phyloP scores from a whole-genome alignment of 35 echinoderm and acorn worm genomes.

The Nesometra sesokonis region DNA sequence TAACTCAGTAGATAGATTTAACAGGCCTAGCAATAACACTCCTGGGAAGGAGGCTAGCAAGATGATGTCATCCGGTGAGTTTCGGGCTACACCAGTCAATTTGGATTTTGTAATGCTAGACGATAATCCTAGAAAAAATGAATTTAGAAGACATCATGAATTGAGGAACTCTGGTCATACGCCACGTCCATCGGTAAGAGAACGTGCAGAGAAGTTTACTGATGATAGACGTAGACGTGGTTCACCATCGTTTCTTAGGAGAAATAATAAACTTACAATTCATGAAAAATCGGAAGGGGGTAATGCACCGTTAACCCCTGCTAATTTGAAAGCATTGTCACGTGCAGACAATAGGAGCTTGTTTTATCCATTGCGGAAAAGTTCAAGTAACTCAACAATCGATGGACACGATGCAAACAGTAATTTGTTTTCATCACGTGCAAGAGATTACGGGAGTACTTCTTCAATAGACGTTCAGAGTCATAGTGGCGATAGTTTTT shows the following conservation, averaged over 20 bases:
- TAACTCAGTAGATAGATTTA: neutral
- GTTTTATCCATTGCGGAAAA: conserved; percentile 39
- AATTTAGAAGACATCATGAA: conserved; percentile 24
- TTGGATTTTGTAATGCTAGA: conserved; percentile 52
- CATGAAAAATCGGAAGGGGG: conserved; percentile 51
- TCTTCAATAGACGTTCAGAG: conserved; percentile 91
- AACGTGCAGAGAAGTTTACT: conserved; percentile 9
- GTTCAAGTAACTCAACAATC: conserved; percentile 87
- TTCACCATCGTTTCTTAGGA: neutral
- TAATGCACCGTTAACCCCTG: conserved; percentile 62
- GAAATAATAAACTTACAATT: conserved; percentile 34
- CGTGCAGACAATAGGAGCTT: conserved; percentile 14
- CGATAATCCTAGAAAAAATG: conserved; percentile 3
- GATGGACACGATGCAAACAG: neutral
- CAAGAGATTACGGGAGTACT: conserved; percentile 82
- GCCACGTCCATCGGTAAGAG: neutral
- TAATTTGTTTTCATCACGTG: neutral
- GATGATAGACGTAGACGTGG: neutral
- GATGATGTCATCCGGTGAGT: conserved; percentile 53
- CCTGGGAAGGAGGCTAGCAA: neutral
- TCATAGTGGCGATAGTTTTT: conserved; percentile 86
- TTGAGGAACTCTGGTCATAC: conserved; percentile 20
- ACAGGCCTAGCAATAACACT: neutral
- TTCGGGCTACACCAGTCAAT: conserved; percentile 59
- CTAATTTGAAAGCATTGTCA: conserved; percentile 44